Base-by-base conservation (phyloP, 1,140 invertebrate species). In the Tigriopus japonicus region DNA sequence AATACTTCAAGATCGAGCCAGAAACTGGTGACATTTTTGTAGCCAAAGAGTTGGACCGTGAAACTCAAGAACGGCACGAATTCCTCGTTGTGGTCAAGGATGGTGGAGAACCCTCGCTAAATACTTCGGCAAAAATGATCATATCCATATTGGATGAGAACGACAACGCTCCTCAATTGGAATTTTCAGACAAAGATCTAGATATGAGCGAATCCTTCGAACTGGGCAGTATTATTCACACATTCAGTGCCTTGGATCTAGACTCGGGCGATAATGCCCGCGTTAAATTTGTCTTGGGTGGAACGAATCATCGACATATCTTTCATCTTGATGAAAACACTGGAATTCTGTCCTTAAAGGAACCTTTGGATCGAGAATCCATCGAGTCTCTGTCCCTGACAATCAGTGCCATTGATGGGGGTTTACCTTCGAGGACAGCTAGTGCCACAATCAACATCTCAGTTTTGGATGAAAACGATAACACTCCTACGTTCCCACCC, bases 131-230 rank as follows among this genome's bases (percentile, higher is more conserved):
- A 0, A 84, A 78, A 2, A 83, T 96, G 0, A 76, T 75, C 1
- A 78, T 97, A 3, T 80, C 87, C 49, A 80, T 93, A 6, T 69
- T 90, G 13, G 93, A 97, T 72, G 89, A 91, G 71, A 98, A 97
- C 72, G 94, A 97, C 71, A 92, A 94, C 68, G 77, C 80, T 0
- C 92, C 92, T 0, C 75, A 81, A 62, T 92, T 93, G 66, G 77
- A 81, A 0, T 80, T 84, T 63, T 67, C 65, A 6, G 76, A 82
- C 63, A 78, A 80, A 10, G 77, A 77, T 59, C 81, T 93, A 41
- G 80, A 80, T 0, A 82, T 98, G 0, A 70, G 81, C 52, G 94
- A 98, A 75, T 92, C 86, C 1, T 84, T 83, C 23, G 74, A 80
- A 0, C 74, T 85, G 0, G 86, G 84, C 65, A 86, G 83, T 2